phyloP scores from a whole-genome alignment of 1,140 invertebrate genomes.

The Dreissena rostriformis region DNA sequence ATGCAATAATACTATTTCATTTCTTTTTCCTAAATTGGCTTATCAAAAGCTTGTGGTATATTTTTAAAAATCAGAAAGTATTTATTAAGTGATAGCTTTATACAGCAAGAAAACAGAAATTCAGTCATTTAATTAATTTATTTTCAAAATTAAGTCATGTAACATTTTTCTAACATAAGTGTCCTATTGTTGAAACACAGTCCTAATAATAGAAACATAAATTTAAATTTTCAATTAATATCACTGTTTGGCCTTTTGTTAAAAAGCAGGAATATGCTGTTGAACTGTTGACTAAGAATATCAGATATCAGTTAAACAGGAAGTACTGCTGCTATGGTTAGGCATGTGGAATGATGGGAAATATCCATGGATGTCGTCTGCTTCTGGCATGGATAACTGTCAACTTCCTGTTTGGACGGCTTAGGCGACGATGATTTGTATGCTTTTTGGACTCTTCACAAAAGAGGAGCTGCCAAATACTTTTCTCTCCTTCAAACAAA shows the following conservation, averaged over 20 bases:
- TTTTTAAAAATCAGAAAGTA: too few relatives aligned
- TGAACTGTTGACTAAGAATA: slow-evolving; percentile 4
- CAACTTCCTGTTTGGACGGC: slow-evolving; percentile 35
- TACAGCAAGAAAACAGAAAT: too few relatives aligned
- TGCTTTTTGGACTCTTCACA: slow-evolving; percentile 7
- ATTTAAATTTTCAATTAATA: not conserved
- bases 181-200: not conserved
- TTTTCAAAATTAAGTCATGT: too few relatives aligned
- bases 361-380: slow-evolving; percentile 32
- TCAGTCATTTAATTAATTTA: too few relatives aligned
- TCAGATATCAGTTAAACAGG: slow-evolving; percentile 37
- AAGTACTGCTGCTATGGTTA: slow-evolving; percentile 37
- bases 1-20: too few relatives aligned
- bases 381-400: slow-evolving; percentile 33
- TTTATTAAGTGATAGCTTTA: too few relatives aligned
- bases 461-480: not conserved
- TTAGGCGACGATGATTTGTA: not conserved
- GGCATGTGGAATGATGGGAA: slow-evolving; percentile 38
- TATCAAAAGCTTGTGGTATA: too few relatives aligned
- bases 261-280: slow-evolving; percentile 23
- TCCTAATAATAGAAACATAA: too few relatives aligned
- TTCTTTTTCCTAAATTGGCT: too few relatives aligned
- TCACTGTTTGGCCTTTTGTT: not conserved
- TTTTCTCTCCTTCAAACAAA: not conserved
- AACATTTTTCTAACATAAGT: too few relatives aligned